Evolutionary conservation across 2,797 vertebrate species (phyloP).

Genomic region (Poecilia picta): DNA sequence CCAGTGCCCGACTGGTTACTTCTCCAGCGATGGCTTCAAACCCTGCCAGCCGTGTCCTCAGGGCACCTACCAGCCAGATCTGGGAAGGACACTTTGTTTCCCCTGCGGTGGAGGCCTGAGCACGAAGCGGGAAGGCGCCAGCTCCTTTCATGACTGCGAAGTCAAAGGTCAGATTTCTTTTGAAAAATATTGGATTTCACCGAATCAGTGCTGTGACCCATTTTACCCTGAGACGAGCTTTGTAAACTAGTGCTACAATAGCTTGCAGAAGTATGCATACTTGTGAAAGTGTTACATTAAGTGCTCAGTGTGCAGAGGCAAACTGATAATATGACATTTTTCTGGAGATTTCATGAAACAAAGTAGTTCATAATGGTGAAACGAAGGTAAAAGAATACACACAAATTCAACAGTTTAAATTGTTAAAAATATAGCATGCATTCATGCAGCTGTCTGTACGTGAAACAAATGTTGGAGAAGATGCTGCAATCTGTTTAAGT

Average conservation of each 20-base stretch:
- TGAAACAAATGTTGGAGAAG: not conserved
- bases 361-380: not conserved
- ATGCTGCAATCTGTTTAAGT: not conserved
- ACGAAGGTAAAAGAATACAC: not conserved
- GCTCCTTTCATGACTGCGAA: slow-evolving; percentile 96
- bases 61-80: slow-evolving; percentile 92
- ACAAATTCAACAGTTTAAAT: not conserved
- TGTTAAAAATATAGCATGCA: not conserved
- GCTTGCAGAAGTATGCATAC: not conserved
- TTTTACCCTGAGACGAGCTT: not conserved
- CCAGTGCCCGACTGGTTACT: slow-evolving; percentile 91
- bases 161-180: slow-evolving; percentile 87
- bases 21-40: slow-evolving; percentile 92
- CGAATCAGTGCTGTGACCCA: not conserved
- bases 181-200: not conserved
- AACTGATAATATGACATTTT: not conserved
- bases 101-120: slow-evolving; percentile 91
- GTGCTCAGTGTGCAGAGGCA: not conserved
- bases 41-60: slow-evolving; percentile 91
- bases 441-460: not conserved
- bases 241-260: not conserved
- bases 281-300: not conserved
- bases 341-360: not conserved
- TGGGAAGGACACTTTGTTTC: slow-evolving; percentile 92
- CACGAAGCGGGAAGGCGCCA: slow-evolving; percentile 91